These are phyloP conservation scores for Autographa gamma DNA, from an alignment of 2,888 invertebrate genomes.

Conservation along the genomic window DNA sequence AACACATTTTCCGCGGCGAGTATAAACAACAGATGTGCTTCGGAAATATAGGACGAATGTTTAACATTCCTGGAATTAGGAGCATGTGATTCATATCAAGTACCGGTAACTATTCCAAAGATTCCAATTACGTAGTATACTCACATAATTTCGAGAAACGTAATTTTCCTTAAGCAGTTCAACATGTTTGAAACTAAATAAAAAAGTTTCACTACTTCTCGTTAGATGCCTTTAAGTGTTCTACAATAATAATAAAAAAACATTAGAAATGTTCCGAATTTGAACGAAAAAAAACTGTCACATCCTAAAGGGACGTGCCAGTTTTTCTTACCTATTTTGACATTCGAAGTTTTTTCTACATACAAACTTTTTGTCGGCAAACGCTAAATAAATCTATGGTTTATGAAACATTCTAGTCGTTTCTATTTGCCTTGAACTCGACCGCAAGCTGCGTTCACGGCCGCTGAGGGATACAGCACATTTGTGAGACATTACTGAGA, in stretches of 20 bases:
- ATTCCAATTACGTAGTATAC: conserved; percentile 21
- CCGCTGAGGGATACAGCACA: conserved; percentile 40
- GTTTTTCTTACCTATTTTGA: too few relatives aligned
- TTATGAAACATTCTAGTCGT: conserved; percentile 52
- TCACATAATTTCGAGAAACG: conserved; percentile 21
- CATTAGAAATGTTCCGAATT: too few relatives aligned
- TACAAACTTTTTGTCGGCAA: conserved; percentile 35
- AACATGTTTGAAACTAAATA: not conserved
- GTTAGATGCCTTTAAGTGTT: too few relatives aligned
- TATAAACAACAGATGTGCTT: conserved; percentile 51
- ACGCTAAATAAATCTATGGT: conserved; percentile 32
- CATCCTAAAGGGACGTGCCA: too few relatives aligned
- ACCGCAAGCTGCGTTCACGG: conserved; percentile 64
- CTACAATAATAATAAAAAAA: too few relatives aligned
- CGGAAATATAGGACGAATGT: conserved; percentile 47
- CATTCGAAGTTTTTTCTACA: not conserved
- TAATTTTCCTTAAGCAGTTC: not conserved
- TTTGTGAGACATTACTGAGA: conserved; percentile 40
- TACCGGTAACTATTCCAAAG: conserved; percentile 47
- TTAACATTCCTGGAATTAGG: conserved; percentile 54
- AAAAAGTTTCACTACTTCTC: too few relatives aligned
- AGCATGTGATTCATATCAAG: conserved; percentile 54
- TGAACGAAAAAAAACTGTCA: not conserved
- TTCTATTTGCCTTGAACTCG: conserved; percentile 70
- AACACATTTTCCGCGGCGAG: conserved; percentile 37